phyloP scores from a whole-genome alignment of 92 coral and sea anemone species.

The Muricea muricata region DNA sequence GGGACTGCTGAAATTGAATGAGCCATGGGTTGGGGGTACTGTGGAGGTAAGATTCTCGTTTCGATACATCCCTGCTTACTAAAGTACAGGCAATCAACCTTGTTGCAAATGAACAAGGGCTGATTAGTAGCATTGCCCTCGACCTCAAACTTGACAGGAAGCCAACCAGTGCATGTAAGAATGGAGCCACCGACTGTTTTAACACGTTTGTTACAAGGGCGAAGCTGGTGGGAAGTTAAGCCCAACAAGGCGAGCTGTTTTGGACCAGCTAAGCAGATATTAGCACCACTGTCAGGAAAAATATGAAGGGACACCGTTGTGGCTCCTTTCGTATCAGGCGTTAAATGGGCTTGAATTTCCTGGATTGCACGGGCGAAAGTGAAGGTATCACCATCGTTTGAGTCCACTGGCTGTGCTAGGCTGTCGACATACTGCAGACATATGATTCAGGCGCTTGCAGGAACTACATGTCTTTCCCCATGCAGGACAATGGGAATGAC shows the following conservation, averaged over 20 bases:
- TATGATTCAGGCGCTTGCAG: not conserved
- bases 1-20: too few relatives aligned
- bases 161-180: slow-evolving; percentile 22
- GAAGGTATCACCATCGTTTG: not conserved
- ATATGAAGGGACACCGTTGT: slow-evolving; percentile 10
- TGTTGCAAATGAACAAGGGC: slow-evolving; percentile 34
- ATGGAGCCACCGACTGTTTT: slow-evolving; percentile 21
- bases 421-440: slow-evolving; percentile 8
- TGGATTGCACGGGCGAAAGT: slow-evolving; percentile 3
- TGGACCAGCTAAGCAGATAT: slow-evolving; percentile 27
- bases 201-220: slow-evolving; percentile 28
- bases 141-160: slow-evolving; percentile 30
- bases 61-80: slow-evolving; percentile 32
- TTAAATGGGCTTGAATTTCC: slow-evolving; percentile 3
- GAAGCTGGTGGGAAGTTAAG: slow-evolving; percentile 15
- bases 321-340: slow-evolving; percentile 25
- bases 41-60: slow-evolving; percentile 20
- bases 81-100: slow-evolving; percentile 21
- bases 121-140: slow-evolving; percentile 18
- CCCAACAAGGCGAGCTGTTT: slow-evolving; percentile 8
- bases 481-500: slow-evolving; percentile 25
- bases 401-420: slow-evolving; percentile 35
- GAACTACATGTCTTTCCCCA: slow-evolving; percentile 26
- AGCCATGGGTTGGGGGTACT: slow-evolving; percentile 26
- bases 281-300: slow-evolving; percentile 31